Evolutionary conservation across 2,888 invertebrate species (phyloP), one percentile per base, ranked within the genome.

Genomic region (Tetanocera ferruginea): DNA sequence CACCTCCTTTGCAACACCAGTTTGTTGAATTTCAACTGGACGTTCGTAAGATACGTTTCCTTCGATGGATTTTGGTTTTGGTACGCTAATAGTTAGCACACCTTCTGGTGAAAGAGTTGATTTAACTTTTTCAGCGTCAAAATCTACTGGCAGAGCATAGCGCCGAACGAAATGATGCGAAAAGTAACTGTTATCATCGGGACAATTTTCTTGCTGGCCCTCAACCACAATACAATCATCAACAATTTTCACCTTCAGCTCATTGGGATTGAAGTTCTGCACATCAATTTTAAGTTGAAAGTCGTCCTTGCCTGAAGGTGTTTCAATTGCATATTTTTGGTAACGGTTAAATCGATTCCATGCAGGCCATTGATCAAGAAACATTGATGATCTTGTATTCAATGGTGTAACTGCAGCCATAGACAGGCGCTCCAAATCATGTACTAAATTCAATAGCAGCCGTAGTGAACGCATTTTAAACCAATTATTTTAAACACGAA

Each of bases 51-150:
- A 2, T 43, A 19, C 23, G 14, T 37, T 23, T 5, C 52, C n/a
- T 25, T 74, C 74, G 23, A 74, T 52, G 14, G 28, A 14, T 51
- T 19, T 78, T 43, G 87, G 82, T 17, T 91, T 90, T 0, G 95
- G 95, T 0, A 94, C 94, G 1, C 92, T 92, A 70, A 96, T 93
- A 0, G 94, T 94, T 55, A 96, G 90, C 31, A 96, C 93, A 0
- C 96, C 96, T 86, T 96, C 96, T 0, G 95, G 94, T 0, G 95
- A 95, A 43, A 97, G 89, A 0, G 93, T 93, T 66, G 96, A 95
- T 62, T 93, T 91, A 0, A 96, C 92, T 80, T 93, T 92, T 5
- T 93, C 92, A 0, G 93, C 91, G 78, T 96, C 94, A 82, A 93
- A 93, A 60, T 92, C 93, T 60, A 92, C 89, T 0, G 95, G 94